Base-by-base conservation (phyloP, 2,888 invertebrate species). In the Epinotia demarniana region DNA sequence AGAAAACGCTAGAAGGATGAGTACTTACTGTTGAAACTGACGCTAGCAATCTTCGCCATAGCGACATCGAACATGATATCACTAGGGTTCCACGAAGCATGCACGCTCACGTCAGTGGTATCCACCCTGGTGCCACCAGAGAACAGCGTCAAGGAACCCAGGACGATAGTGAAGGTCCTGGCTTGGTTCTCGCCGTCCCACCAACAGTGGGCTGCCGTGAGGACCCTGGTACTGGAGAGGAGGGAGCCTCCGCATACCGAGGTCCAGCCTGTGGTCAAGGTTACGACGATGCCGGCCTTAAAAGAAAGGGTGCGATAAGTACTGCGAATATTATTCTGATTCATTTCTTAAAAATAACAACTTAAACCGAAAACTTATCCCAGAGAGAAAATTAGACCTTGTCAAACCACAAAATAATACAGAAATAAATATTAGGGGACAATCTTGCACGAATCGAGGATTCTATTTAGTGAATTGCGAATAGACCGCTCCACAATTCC, bases 171-270 rank as follows among this genome's bases (percentile, higher is more conserved):
- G 79, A 93, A 92, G 64, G 79, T 78, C 0, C 64, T 81, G 0
- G 91, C 91, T 73, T 88, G 90, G 73, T 78, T 87, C 70, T 84
- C 77, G 0, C 93, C 93, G 8, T 93, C 93, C 83, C 85, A 90
- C 93, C 92, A 93, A 81, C 93, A 93, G 71, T 93, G 93, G 0
- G 92, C 93, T 0, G 93, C 93, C 0, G 92, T 92, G 0, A 93
- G 80, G 11, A 92, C 86, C 9, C 89, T 80, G 0, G 84, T 91
- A 57, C 81, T 80, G 5, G 92, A 92, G 39, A 93, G 77, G 3
- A 93, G 82, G 2, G 91, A 85, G 0, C 93, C 93, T 0, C 93
- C 92, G 39, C 93, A 93, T 12, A 93, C 79, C 5, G 93, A 93
- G 0, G 87, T 85, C 83, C 82, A 85, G 0, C 91, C 89, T 0